Conservation (phyloP, 92 coral and sea anemone genomes). For the Zoanthus sansibaricus region DNA sequence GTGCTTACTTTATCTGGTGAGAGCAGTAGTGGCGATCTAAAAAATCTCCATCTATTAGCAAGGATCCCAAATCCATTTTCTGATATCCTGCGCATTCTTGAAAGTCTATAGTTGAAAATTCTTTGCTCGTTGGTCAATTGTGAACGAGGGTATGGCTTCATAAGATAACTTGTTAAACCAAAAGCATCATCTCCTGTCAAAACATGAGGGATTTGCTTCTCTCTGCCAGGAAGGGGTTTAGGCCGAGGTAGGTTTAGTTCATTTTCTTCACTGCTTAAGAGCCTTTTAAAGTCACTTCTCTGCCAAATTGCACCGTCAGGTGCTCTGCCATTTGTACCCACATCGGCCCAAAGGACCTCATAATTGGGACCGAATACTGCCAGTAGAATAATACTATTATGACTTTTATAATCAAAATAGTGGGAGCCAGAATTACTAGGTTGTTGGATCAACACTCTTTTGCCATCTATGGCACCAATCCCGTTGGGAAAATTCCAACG, state of each 20-base stretch:
- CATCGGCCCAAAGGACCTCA: slow-evolving; percentile 38
- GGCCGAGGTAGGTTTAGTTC: slow-evolving; percentile 35
- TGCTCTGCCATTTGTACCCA: slow-evolving; percentile 49
- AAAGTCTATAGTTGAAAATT: slow-evolving; percentile 45
- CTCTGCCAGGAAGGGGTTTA: slow-evolving; percentile 3
- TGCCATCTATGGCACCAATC: slow-evolving; percentile 58
- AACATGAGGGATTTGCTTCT: not conserved
- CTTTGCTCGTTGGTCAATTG: slow-evolving; percentile 45
- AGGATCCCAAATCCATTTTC: slow-evolving; percentile 7
- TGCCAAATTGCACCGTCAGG: slow-evolving; percentile 58
- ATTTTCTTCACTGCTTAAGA: slow-evolving; percentile 23
- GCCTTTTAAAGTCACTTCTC: slow-evolving; percentile 32
- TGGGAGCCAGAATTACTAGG: slow-evolving; percentile 54
- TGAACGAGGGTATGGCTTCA: slow-evolving; percentile 39
- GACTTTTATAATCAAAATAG: slow-evolving; percentile 46
- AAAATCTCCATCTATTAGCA: slow-evolving; percentile 50
- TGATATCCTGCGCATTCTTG: slow-evolving; percentile 23
- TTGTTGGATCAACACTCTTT: slow-evolving; percentile 50
- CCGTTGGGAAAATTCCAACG: slow-evolving; percentile 63
- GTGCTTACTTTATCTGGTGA: slow-evolving; percentile 26
- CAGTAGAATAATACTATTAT: slow-evolving; percentile 30
- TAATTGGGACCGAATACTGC: slow-evolving; percentile 36
- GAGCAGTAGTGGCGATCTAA: slow-evolving; percentile 44
- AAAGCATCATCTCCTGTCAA: not conserved
- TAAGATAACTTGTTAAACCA: not conserved